Percentiles rank a stretch among this genome's conserved stretches.
These are phyloP conservation scores for Eolophus roseicapilla DNA, from an alignment of 2,113 vertebrate species.

Conservation along the genomic window DNA sequence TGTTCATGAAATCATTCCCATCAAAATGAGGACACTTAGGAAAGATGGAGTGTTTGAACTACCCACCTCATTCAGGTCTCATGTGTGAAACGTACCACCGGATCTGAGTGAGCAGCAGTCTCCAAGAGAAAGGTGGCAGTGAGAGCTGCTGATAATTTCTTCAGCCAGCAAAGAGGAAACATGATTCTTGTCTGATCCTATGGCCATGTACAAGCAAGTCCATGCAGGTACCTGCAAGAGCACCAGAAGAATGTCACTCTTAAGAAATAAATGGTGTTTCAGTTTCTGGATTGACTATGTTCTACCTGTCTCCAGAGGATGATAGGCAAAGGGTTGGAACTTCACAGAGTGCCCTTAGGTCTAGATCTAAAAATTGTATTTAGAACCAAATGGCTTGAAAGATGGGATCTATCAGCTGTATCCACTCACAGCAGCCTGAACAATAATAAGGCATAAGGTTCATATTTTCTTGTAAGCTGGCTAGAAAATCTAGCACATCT, in stretches of 20 bases:
- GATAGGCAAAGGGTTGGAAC: not conserved
- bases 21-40: not conserved
- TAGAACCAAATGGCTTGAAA: not conserved
- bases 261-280: not conserved
- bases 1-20: not conserved
- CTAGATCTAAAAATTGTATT: not conserved
- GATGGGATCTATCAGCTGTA: not conserved
- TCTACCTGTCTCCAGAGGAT: not conserved
- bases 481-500: not conserved
- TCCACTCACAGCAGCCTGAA: not conserved
- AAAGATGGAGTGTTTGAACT: not conserved
- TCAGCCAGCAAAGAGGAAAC: not conserved
- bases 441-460: not conserved
- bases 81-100: rapidly evolving
- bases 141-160: not conserved
- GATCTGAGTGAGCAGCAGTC: not conserved
- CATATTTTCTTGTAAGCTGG: not conserved
- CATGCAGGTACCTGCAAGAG: not conserved
- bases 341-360: not conserved
- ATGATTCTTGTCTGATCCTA: not conserved
- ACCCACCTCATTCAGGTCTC: not conserved
- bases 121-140: not conserved
- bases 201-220: not conserved
- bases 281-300: not conserved
- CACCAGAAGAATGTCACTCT: not conserved